phyloP scores from a whole-genome alignment of 2,888 invertebrate genomes.

The Ptilodon capucinus region DNA sequence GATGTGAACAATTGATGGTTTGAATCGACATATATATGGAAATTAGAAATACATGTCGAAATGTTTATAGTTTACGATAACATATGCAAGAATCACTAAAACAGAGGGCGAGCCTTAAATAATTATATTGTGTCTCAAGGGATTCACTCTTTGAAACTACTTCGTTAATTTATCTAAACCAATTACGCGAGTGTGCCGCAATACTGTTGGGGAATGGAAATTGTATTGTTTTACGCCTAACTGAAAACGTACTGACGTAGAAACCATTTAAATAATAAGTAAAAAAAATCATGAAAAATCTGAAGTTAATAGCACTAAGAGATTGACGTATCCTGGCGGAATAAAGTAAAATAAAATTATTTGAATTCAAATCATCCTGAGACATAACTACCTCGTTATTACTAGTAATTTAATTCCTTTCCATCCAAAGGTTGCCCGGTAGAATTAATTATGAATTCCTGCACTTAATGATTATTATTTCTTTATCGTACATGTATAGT shows the following conservation, averaged over 20 bases:
- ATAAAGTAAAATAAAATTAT: too few relatives aligned
- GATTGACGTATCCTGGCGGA: background rate
- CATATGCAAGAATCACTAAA: constrained; percentile 55
- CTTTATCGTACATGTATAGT: too few relatives aligned
- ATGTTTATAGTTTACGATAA: too few relatives aligned
- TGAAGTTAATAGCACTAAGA: background rate
- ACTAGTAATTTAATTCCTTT: too few relatives aligned
- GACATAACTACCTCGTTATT: too few relatives aligned
- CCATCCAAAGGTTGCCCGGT: too few relatives aligned
- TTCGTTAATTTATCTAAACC: constrained; percentile 78
- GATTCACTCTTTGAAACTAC: constrained; percentile 74
- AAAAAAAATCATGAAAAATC: too few relatives aligned
- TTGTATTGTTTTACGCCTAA: constrained; percentile 65
- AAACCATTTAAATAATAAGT: constrained; percentile 11
- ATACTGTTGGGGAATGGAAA: constrained; percentile 52
- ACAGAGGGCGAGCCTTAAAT: constrained; percentile 56
- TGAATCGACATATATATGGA: background rate
- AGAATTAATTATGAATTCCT: too few relatives aligned
- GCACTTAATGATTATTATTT: too few relatives aligned
- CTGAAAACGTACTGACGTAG: constrained; percentile 38
- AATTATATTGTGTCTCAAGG: constrained; percentile 68
- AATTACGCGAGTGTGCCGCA: constrained; percentile 72
- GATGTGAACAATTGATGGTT: constrained; percentile 20
- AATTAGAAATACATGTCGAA: too few relatives aligned
- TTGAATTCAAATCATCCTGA: background rate